Evolutionary conservation across 2,888 invertebrate genomes (phyloP).

Genomic region (Aporophyla lueneburgensis): DNA sequence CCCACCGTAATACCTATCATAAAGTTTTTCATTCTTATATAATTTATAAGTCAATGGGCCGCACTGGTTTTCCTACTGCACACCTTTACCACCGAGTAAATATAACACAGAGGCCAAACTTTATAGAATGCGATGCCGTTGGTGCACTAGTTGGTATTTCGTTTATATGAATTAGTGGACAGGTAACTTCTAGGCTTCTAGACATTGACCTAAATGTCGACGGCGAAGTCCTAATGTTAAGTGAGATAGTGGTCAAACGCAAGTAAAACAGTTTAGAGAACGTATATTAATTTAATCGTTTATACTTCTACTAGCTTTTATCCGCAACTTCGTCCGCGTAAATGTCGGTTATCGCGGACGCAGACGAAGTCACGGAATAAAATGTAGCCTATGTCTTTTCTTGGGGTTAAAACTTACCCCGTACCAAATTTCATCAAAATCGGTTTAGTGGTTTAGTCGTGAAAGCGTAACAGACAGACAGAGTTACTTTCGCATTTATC

Average conservation of each 20-base stretch:
- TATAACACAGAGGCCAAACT: constrained; percentile 16
- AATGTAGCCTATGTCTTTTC: no score
- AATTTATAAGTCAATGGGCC: constrained; percentile 61
- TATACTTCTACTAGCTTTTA: no score
- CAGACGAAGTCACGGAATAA: no score
- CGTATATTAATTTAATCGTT: neutral
- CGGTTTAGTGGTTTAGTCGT: no score
- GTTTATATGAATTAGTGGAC: neutral
- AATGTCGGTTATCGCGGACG: no score
- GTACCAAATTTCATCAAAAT: no score
- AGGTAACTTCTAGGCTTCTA: neutral
- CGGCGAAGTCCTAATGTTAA: no score
- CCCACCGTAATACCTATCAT: constrained; percentile 52
- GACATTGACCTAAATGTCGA: no score
- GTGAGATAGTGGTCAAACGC: neutral
- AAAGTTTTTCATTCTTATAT: constrained; percentile 54
- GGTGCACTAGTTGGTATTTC: neutral
- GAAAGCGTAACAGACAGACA: no score
- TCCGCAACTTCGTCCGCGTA: no score
- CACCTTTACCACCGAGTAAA: constrained; percentile 8
- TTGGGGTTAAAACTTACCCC: no score
- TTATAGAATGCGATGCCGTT: neutral
- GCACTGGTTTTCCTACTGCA: constrained; percentile 29
- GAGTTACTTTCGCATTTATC: no score
- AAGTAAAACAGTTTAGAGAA: neutral